Evolutionary conservation across 2,113 vertebrate genomes (phyloP).

Genomic region (Drymodes brunneopygia): DNA sequence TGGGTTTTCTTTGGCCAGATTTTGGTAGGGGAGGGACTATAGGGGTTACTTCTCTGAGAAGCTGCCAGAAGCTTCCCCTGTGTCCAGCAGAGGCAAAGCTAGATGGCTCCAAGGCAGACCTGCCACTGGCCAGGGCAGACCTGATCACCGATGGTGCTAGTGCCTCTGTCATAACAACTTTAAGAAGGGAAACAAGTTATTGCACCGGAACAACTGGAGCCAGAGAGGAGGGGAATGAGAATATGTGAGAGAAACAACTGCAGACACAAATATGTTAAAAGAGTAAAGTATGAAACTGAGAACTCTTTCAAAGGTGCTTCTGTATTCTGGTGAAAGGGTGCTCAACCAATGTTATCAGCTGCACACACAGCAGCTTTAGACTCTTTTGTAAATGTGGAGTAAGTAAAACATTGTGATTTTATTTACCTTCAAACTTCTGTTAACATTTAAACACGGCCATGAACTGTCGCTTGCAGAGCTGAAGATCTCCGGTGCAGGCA

Average conservation of each 20-base stretch:
- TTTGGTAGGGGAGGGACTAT: background rate
- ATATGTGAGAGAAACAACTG: background rate
- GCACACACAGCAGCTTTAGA: background rate
- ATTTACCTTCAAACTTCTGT: background rate
- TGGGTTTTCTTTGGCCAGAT: background rate
- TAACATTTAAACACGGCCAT: background rate
- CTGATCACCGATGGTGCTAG: rapidly evolving
- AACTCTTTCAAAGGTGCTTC: background rate
- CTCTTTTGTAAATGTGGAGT: background rate
- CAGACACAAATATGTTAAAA: background rate
- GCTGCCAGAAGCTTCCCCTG: background rate
- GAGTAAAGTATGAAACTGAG: background rate
- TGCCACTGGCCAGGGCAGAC: background rate
- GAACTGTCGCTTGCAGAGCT: background rate
- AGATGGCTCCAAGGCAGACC: background rate
- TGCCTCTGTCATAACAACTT: background rate
- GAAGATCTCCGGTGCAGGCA: background rate
- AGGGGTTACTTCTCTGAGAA: background rate
- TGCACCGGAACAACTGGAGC: background rate
- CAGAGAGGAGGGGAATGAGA: background rate
- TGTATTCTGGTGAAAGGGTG: background rate
- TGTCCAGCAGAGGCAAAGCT: background rate
- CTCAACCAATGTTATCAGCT: background rate
- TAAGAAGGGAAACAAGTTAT: background rate
- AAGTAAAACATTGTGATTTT: background rate